Percentiles rank a stretch among this genome's conserved stretches.
Conservation (phyloP, 2,797 vertebrate species). For the Aulostomus chinensis region DNA sequence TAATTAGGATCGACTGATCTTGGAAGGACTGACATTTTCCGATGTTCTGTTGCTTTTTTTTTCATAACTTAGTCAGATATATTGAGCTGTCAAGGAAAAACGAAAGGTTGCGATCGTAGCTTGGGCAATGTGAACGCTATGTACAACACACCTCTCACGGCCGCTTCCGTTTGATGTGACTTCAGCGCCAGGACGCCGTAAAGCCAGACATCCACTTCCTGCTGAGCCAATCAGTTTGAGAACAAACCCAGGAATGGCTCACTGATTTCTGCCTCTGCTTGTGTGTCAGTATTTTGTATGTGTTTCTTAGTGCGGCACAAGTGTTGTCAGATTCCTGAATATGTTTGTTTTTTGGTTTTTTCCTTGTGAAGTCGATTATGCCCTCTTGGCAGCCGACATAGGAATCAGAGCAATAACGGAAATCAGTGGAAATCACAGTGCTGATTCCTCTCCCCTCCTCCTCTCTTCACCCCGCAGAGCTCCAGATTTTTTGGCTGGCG, state of each 20-base stretch:
- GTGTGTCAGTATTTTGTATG: not conserved
- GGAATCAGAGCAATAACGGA: not conserved
- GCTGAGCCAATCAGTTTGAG: conserved; percentile 7
- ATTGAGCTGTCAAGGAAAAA: too few relatives aligned
- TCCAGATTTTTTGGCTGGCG: conserved; percentile 95
- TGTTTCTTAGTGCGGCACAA: not conserved
- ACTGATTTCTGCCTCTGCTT: not conserved
- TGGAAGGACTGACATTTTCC: too few relatives aligned
- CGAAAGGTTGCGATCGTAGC: too few relatives aligned
- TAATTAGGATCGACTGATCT: too few relatives aligned
- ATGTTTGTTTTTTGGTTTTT: not conserved
- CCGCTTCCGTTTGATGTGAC: not conserved
- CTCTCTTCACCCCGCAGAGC: conserved; percentile 75
- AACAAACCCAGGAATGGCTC: not conserved
- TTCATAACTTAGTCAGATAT: too few relatives aligned
- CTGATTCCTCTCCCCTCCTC: conserved; percentile 1
- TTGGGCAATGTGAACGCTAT: too few relatives aligned
- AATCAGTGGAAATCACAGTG: not conserved
- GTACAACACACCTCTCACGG: too few relatives aligned
- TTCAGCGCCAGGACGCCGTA: not conserved
- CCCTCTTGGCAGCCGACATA: not conserved
- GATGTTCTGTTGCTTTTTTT: too few relatives aligned
- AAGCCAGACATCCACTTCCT: not conserved
- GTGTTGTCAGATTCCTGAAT: not conserved
- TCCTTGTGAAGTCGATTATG: not conserved